phyloP scores from a whole-genome alignment of 2,888 invertebrate genomes.

The Eurytoma adleriae region DNA sequence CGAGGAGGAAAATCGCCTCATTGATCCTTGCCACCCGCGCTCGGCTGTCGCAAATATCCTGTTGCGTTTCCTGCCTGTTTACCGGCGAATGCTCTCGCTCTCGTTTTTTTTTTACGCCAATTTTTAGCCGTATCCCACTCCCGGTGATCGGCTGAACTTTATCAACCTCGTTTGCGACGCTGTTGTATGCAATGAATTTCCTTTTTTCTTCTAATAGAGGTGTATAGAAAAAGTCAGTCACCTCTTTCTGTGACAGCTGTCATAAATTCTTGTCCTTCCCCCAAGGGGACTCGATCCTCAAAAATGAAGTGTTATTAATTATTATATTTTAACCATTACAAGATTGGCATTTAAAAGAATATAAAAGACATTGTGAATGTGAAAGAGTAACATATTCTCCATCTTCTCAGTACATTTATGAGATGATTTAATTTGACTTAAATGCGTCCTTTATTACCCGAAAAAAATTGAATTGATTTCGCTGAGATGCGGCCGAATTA shows the following conservation, averaged over 20 bases:
- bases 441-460: not conserved
- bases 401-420: not conserved
- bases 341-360: too few species aligned
- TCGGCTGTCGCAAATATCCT: constrained; percentile 35
- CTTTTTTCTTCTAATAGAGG: not conserved
- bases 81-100: not conserved
- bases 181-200: not conserved
- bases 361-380: too few species aligned
- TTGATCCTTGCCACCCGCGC: not conserved
- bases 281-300: too few species aligned
- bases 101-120: not conserved
- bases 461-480: not conserved
- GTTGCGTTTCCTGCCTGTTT: constrained; percentile 10
- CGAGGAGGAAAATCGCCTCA: constrained; percentile 13
- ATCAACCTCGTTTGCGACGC: not conserved
- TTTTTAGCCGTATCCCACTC: not conserved
- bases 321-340: too few species aligned
- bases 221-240: too few species aligned
- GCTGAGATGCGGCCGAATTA: not conserved
- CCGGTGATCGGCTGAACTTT: too few species aligned
- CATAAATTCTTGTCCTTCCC: too few species aligned
- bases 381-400: too few species aligned
- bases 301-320: too few species aligned
- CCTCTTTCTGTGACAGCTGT: too few species aligned
- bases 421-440: not conserved